Base-by-base conservation (phyloP, 1,140 invertebrate species). In the Tribolium madens region DNA sequence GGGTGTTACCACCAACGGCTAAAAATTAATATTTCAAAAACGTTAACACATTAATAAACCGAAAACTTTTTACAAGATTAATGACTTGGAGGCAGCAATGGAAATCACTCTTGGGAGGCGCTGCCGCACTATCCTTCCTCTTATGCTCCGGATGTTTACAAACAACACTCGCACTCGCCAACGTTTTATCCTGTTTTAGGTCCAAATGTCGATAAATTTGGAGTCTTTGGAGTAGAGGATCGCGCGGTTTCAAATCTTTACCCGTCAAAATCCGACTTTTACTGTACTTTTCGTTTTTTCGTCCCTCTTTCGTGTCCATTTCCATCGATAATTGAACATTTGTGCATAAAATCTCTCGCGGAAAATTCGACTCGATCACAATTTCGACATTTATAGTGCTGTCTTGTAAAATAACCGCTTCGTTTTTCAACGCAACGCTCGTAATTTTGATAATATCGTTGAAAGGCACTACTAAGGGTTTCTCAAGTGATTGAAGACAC, bases 121-220 rank as follows among this genome's bases (percentile, higher is more conserved):
- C 76, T 14, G 77, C 78, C 13, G 64, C 53, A 76, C 84, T 86
- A 60, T 86, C 83, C 10, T 84, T 87, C 82, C 81, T 85, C 86
- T 79, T 86, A 83, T 80, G 84, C 83, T 57, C 87, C 47, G 14
- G 86, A 84, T 88, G 90, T 82, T 86, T 89, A 81, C 88, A 92
- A 18, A 89, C 90, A 14, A 92, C 89, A 48, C 89, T 90, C 0
- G 91, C 92, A 73, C 90, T 90, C 73, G 89, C 90, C 3, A 95
- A 84, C 71, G 90, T 92, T 81, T 92, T 93, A 83, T 96, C 94
- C 83, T 96, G 91, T 83, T 94, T 93, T 78, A 92, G 93, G 80
- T 95, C 92, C 21, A 95, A 85, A 82, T 92, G 91, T 0, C 92
- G 90, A 50, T 90, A 89, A 76, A 95, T 90, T 78, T 92, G 88